phyloP scores from a whole-genome alignment of 92 coral and sea anemone species.

The Palythoa caribaeorum region DNA sequence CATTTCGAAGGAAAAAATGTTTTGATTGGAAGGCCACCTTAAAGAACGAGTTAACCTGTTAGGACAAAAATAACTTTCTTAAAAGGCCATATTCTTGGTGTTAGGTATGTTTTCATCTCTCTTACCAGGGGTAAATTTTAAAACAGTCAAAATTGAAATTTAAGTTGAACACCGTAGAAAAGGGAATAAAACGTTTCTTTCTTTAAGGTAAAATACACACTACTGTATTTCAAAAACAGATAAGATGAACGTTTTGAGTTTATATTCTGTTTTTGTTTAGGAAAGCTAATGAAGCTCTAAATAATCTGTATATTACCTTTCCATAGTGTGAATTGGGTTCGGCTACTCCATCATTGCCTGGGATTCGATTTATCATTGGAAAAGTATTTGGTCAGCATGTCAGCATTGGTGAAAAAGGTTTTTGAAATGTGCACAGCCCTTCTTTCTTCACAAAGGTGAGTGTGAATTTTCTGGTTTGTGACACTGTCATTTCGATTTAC shows the following conservation, averaged over 20 bases:
- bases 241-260: neutral
- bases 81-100: too few species aligned
- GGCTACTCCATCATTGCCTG: slow-evolving; percentile 88
- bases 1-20: too few species aligned
- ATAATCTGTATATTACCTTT: neutral
- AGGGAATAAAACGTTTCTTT: too few species aligned
- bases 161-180: too few species aligned
- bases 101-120: too few species aligned
- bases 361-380: slow-evolving; percentile 66
- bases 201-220: too few species aligned
- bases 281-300: neutral
- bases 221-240: too few species aligned
- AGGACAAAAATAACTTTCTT: too few species aligned
- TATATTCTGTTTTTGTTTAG: neutral
- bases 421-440: slow-evolving; percentile 72
- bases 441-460: slow-evolving; percentile 76
- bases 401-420: slow-evolving; percentile 66
- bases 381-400: slow-evolving; percentile 41
- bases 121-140: too few species aligned
- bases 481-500: neutral
- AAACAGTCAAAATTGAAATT: too few species aligned
- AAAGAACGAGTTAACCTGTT: too few species aligned
- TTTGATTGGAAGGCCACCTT: too few species aligned
- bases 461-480: neutral
- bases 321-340: slow-evolving; percentile 89